A percentile compares a stretch with the other conserved stretches of the same genome.
phyloP scores from a whole-genome alignment of 2,888 invertebrate genomes.

The Agrochola lota region DNA sequence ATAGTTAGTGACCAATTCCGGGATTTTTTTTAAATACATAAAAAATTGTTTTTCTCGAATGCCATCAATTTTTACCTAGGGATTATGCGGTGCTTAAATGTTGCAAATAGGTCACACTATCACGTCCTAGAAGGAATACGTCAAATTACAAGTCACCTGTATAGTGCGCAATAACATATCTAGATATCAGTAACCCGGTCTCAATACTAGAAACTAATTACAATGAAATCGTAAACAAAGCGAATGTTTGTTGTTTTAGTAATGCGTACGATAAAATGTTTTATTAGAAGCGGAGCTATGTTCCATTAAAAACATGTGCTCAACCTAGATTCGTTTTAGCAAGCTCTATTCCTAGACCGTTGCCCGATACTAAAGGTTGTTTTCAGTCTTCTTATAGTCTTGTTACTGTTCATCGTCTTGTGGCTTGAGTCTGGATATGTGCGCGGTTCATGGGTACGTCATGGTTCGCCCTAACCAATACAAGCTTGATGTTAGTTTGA shows the following conservation, averaged over 20 bases:
- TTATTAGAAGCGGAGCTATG: constrained; percentile 17
- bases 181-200: not conserved
- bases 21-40: too few species aligned
- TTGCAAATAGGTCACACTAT: too few species aligned
- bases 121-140: too few species aligned
- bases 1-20: too few species aligned
- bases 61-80: too few species aligned
- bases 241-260: constrained; percentile 13
- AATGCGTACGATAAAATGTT: constrained; percentile 18
- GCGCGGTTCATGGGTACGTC: not conserved
- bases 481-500: not conserved
- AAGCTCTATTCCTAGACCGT: constrained; percentile 19
- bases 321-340: constrained; percentile 30
- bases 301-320: constrained; percentile 25
- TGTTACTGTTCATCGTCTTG: not conserved
- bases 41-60: too few species aligned
- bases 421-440: not conserved
- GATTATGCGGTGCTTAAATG: too few species aligned
- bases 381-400: not conserved
- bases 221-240: not conserved
- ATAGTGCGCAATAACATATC: not conserved
- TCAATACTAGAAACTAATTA: constrained; percentile 9
- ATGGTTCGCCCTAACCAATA: not conserved
- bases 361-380: not conserved
- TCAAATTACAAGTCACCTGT: too few species aligned